Base-by-base conservation (phyloP, 2,113 vertebrate species). In the Isurus oxyrinchus region DNA sequence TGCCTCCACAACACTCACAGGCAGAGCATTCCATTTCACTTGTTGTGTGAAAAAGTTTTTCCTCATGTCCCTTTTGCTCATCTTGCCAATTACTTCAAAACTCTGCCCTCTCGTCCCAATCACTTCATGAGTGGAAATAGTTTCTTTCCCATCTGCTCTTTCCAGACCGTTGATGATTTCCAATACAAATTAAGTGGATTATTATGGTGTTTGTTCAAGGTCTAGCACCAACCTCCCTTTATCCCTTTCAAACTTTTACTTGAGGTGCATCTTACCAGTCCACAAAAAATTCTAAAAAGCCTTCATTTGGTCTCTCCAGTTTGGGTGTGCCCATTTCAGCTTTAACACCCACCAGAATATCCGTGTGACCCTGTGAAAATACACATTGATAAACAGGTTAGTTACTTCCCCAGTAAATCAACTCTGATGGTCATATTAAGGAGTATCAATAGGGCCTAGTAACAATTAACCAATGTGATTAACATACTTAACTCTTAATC, bases 281-380 rank as follows among this genome's bases (percentile, higher is more conserved):
- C 40, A 99, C 99, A 96, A 99, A 99, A 97, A 99, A 99, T 97
- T 99, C 99, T 97, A 99, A 76, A 97, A 98, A 99, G 10, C 99
- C 99, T 98, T 99, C 98, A 3, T 98, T 96, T 96, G 99, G 98
- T 5, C 98, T 98, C 97, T 98, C 97, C 81, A 99, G 98, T 97
- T 97, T 98, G 0, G 99, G 99, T n/a, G 98, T 98, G 86, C 99
- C 99, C 97, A 99, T 99, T 97, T 99, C 99, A 95, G 99, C 99
- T 97, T 99, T 99, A 96, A 99, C 97, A 59, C 99, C 99, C 21
- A 99, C 99, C 61, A 99, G 97, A 96, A 99, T 98, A 91, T 98
- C 99, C 0, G 99, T 99, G 97, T 99, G 98, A 0, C 99, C 99
- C 99, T 99, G 97, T 97, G 61, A 59, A 96, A 59, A 97, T 90